These are phyloP conservation scores for Diaprepes abbreviatus DNA, from an alignment of 2,888 invertebrate genomes.

Conservation along the genomic window DNA sequence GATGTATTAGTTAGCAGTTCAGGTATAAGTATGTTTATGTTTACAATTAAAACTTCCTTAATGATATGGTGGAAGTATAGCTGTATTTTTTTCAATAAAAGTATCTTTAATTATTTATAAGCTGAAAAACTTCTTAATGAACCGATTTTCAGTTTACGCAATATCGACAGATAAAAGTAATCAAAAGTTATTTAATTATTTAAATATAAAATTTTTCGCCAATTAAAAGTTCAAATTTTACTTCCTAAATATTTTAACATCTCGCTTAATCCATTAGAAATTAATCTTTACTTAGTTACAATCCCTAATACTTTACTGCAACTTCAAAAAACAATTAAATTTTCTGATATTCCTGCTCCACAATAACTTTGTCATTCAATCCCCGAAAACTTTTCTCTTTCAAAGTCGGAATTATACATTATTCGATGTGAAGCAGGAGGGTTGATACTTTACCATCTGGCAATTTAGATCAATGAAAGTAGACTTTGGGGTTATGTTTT, in stretches of 20 bases:
- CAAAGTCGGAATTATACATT: not conserved
- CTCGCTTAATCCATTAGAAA: not conserved
- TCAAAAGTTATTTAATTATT: constrained; percentile 11
- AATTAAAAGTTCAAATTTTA: constrained; percentile 17
- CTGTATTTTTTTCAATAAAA: too few relatives aligned
- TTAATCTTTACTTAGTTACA: constrained; percentile 10
- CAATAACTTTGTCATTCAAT: not conserved
- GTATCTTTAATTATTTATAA: too few relatives aligned
- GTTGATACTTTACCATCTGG: not conserved
- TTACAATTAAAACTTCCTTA: too few relatives aligned
- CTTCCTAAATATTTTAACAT: constrained; percentile 26
- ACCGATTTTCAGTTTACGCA: too few relatives aligned
- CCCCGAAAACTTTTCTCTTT: not conserved
- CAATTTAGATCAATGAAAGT: too few relatives aligned
- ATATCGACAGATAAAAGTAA: too few relatives aligned
- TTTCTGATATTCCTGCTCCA: constrained; percentile 8
- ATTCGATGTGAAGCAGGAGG: not conserved
- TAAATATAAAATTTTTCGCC: not conserved
- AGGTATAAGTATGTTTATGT: too few relatives aligned
- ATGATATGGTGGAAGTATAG: too few relatives aligned
- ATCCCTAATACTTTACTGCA: constrained; percentile 15
- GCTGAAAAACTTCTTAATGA: too few relatives aligned
- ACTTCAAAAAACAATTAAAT: constrained; percentile 28
- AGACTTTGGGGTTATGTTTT: too few relatives aligned
- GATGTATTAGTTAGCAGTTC: too few relatives aligned